Evolutionary conservation across 2,888 invertebrate species (phyloP).

Genomic region (Mylabris sibirica): DNA sequence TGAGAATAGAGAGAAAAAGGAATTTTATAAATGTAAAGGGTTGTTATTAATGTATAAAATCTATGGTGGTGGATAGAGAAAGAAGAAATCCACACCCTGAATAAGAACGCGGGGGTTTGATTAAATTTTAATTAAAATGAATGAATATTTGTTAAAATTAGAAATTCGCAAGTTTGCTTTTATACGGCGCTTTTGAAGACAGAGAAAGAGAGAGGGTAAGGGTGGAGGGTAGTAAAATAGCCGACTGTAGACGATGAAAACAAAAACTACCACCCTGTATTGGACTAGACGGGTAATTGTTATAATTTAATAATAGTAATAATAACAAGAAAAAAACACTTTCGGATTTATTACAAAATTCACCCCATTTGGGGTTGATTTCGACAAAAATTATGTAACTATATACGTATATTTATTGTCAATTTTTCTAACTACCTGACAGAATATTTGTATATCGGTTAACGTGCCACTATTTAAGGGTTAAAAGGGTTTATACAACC

Average conservation of each 20-base stretch:
- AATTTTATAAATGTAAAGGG: not conserved
- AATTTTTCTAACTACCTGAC: slow-evolving; percentile 7
- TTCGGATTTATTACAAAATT: too few relatives aligned
- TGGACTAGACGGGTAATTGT: not conserved
- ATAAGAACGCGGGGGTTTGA: slow-evolving; percentile 54
- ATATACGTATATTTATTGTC: slow-evolving; percentile 12
- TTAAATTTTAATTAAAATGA: slow-evolving; percentile 63
- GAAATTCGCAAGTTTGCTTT: slow-evolving; percentile 56
- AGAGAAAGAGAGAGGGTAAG: slow-evolving; percentile 22
- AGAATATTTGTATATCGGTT: slow-evolving; percentile 15
- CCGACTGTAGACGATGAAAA: not conserved
- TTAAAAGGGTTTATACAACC: slow-evolving; percentile 12
- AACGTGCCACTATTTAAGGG: slow-evolving; percentile 16
- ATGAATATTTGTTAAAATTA: slow-evolving; percentile 62
- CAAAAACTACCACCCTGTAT: not conserved
- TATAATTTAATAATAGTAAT: not conserved
- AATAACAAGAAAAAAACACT: too few relatives aligned
- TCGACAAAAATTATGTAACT: not conserved
- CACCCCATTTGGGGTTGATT: not conserved
- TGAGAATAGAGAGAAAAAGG: not conserved
- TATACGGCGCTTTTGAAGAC: slow-evolving; percentile 41
- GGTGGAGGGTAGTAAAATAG: not conserved
- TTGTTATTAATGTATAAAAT: not conserved
- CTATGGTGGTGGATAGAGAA: not conserved
- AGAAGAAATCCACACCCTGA: not conserved